Evolutionary conservation across 2,797 vertebrate species (phyloP).

Genomic region (Mareca penelope): DNA sequence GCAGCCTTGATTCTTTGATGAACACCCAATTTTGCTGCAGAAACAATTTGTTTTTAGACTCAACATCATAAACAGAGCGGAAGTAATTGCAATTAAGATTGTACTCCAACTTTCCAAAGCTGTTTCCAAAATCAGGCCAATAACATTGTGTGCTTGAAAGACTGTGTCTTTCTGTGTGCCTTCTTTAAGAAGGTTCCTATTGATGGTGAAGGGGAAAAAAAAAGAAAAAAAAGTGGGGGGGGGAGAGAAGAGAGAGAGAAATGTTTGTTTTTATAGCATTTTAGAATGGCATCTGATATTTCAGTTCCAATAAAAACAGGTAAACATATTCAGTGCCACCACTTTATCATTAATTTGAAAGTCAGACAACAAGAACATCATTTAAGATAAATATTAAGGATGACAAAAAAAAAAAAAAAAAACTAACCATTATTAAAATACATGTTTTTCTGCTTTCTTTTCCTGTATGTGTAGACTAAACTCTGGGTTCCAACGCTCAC

Average conservation of each 20-base stretch:
- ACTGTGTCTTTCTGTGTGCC: not conserved
- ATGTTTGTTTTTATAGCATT: not conserved
- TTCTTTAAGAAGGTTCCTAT: not conserved
- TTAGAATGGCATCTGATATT: not conserved
- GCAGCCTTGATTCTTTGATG: slow-evolving; percentile 61
- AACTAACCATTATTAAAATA: slow-evolving; percentile 8
- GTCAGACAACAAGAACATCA: not conserved
- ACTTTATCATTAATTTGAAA: not conserved
- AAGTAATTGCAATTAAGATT: slow-evolving; percentile 60
- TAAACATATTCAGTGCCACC: not conserved
- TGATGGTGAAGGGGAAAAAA: not conserved
- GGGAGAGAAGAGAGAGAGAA: fast-evolving
- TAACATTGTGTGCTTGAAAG: not conserved
- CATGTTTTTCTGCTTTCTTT: slow-evolving; percentile 25
- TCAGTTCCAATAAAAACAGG: not conserved
- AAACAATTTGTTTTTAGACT: slow-evolving; percentile 60
- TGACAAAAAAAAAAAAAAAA: not conserved
- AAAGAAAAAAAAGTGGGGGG: too few species aligned
- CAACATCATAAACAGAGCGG: slow-evolving; percentile 20
- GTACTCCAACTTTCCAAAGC: slow-evolving; percentile 36
- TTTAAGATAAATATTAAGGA: not conserved
- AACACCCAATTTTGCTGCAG: slow-evolving; percentile 58
- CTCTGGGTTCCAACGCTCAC: not conserved
- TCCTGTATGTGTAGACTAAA: not conserved
- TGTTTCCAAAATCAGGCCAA: slow-evolving; percentile 26